Evolutionary conservation across 2,888 invertebrate genomes (phyloP).

Genomic region (Apamea sordens): DNA sequence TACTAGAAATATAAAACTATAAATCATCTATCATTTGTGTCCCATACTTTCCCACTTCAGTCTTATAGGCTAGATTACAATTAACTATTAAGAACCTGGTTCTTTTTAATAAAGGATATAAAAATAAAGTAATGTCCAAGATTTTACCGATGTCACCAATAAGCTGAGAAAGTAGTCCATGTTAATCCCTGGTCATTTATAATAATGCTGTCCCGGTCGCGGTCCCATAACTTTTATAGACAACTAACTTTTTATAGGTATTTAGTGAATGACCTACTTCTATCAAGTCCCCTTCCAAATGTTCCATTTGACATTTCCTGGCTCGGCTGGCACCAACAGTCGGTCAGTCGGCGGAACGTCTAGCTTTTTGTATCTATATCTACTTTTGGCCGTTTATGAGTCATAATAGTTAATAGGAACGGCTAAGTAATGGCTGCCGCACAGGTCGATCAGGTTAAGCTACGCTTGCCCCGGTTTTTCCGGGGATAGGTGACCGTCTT

Average conservation of each 20-base stretch:
- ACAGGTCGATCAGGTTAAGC: background rate
- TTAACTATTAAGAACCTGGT: no score
- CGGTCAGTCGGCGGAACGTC: constrained; percentile 7
- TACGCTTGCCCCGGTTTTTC: background rate
- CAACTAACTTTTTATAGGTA: constrained; percentile 31
- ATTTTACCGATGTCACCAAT: background rate
- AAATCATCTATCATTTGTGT: no score
- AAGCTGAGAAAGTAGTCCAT: background rate
- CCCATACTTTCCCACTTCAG: no score
- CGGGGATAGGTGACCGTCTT: background rate
- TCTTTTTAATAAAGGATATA: no score
- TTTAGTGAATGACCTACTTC: constrained; percentile 43
- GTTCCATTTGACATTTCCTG: constrained; percentile 53
- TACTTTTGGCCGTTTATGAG: background rate
- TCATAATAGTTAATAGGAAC: background rate
- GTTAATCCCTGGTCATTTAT: background rate
- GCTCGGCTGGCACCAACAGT: constrained; percentile 20
- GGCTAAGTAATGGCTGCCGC: background rate
- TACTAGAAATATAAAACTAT: no score
- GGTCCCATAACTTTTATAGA: constrained; percentile 11
- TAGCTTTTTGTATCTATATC: background rate
- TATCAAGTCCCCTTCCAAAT: constrained; percentile 23
- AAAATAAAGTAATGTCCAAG: no score
- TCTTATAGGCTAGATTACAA: no score
- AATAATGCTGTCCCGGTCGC: background rate